These are phyloP conservation scores for Cerastis rubricosa DNA, from an alignment of 2,888 invertebrate genomes.

Conservation along the genomic window DNA sequence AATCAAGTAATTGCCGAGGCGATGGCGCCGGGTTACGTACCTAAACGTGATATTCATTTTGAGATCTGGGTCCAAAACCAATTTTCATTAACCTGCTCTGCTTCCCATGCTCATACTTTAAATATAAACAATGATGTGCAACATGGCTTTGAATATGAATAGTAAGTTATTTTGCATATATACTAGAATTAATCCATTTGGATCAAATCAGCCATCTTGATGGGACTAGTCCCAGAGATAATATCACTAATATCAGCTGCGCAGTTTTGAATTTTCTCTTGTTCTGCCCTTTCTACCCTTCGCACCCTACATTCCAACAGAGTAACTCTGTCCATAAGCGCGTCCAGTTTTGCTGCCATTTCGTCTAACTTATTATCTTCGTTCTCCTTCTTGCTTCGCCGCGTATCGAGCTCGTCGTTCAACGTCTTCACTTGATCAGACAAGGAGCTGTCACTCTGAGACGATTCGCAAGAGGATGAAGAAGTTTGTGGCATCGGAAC, in stretches of 20 bases:
- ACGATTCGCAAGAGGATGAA: constrained; percentile 18
- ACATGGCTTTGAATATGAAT: not conserved
- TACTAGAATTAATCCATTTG: constrained; percentile 16
- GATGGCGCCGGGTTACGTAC: not conserved
- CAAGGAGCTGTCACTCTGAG: constrained; percentile 38
- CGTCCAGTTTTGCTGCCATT: constrained; percentile 62
- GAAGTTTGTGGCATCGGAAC: constrained; percentile 25
- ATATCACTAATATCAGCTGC: constrained; percentile 40
- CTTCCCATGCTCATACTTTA: not conserved
- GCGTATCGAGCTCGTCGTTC: constrained; percentile 68
- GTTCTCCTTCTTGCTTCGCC: constrained; percentile 49
- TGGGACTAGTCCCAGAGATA: constrained; percentile 10
- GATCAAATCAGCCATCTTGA: constrained; percentile 42
- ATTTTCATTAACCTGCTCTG: not conserved
- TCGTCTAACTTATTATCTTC: constrained; percentile 57
- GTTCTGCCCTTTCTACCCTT: constrained; percentile 62
- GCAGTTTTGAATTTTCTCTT: not conserved
- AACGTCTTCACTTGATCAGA: constrained; percentile 67
- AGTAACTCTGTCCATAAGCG: constrained; percentile 68
- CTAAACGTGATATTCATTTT: constrained; percentile 3
- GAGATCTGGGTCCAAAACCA: not conserved
- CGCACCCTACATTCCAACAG: constrained; percentile 70
- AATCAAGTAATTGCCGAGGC: no score
- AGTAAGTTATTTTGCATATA: not conserved
- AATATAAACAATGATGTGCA: constrained; percentile 15